phyloP scores from a whole-genome alignment of 2,888 invertebrate genomes.

The Eupsilia transversa region DNA sequence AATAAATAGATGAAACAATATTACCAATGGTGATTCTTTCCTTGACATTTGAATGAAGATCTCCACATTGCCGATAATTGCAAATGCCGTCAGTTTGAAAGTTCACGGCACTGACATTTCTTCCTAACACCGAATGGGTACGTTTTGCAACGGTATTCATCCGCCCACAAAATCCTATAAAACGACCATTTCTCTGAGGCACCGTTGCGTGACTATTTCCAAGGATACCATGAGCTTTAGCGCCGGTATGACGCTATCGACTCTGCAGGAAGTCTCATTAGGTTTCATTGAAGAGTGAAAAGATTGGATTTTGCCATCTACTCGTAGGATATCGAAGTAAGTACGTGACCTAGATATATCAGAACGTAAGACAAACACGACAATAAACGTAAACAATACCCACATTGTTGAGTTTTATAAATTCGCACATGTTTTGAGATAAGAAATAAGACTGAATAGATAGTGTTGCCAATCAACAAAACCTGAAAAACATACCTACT shows the following conservation, averaged over 20 bases:
- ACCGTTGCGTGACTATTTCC: conserved; percentile 53
- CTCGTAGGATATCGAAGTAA: conserved; percentile 13
- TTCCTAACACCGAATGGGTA: conserved; percentile 45
- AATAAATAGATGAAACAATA: conserved; percentile 15
- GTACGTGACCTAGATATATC: conserved; percentile 39
- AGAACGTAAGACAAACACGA: conserved; percentile 18
- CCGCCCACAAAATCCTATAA: conserved; percentile 67
- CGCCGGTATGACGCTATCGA: conserved; percentile 55
- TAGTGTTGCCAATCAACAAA: neutral
- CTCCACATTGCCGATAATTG: conserved; percentile 37
- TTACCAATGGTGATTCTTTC: conserved; percentile 47
- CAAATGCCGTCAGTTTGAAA: conserved; percentile 60
- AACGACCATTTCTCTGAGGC: conserved; percentile 67
- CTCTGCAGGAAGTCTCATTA: conserved; percentile 58
- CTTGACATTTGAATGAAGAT: conserved; percentile 70
- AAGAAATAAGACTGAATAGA: conserved; percentile 7
- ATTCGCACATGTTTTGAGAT: conserved; percentile 37
- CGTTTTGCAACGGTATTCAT: conserved; percentile 42
- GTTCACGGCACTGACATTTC: conserved; percentile 74
- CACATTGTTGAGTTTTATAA: conserved; percentile 34
- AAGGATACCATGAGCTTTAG: conserved; percentile 49
- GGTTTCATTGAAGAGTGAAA: conserved; percentile 54
- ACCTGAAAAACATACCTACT: too few relatives aligned
- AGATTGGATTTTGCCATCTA: conserved; percentile 23
- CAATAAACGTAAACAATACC: conserved; percentile 37